Conservation (phyloP, 2,797 vertebrate genomes). For the Distichodus sexfasciatus region DNA sequence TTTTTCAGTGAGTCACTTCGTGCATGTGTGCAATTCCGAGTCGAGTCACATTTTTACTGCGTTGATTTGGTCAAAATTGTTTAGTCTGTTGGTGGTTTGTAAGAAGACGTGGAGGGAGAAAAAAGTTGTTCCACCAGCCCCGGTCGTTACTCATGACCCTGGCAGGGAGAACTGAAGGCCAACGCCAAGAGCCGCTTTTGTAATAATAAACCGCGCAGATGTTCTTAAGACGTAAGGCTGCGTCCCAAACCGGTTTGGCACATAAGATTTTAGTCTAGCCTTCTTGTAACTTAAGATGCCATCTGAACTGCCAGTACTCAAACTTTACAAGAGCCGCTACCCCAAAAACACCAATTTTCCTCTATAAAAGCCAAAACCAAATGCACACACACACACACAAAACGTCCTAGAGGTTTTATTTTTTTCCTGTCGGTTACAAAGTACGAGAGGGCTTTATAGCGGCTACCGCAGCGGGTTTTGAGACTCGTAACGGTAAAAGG, state of each 20-base stretch:
- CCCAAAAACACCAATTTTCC: too few relatives aligned
- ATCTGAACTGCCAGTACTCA: neutral
- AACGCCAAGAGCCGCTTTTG: slow-evolving; percentile 71
- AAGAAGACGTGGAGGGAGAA: slow-evolving; percentile 28
- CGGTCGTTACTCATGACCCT: slow-evolving; percentile 83
- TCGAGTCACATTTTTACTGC: slow-evolving; percentile 37
- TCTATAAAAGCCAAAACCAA: too few relatives aligned
- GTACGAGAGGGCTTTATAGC: neutral
- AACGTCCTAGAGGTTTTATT: too few relatives aligned
- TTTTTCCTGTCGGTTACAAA: too few relatives aligned
- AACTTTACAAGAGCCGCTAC: neutral
- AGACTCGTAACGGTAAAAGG: neutral
- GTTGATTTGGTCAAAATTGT: slow-evolving; percentile 60
- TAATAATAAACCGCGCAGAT: slow-evolving; percentile 84
- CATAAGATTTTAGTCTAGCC: slow-evolving; percentile 57
- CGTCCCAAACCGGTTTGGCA: too few relatives aligned
- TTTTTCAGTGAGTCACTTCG: neutral
- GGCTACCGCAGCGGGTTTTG: neutral
- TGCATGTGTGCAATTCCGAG: slow-evolving; percentile 6
- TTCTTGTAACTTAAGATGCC: slow-evolving; percentile 12
- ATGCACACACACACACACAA: too few relatives aligned
- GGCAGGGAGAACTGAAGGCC: slow-evolving; percentile 81
- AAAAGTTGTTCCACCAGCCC: slow-evolving; percentile 72
- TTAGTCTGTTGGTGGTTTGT: slow-evolving; percentile 69
- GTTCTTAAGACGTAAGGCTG: slow-evolving; percentile 68